These are phyloP conservation scores for Turnix velox DNA, from an alignment of 2,113 vertebrate species.

Conservation along the genomic window DNA sequence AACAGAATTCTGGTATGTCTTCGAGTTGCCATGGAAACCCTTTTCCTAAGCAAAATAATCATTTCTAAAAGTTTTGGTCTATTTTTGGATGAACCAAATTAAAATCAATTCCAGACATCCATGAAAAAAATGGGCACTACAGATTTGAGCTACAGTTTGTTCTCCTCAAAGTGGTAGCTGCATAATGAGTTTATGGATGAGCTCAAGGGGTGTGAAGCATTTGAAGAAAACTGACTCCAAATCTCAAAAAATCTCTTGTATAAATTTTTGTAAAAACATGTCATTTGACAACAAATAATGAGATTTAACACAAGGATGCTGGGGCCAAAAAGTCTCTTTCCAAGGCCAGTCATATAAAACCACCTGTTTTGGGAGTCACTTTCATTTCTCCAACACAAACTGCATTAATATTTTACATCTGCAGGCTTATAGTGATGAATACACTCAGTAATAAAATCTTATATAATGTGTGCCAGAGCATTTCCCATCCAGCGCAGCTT, in stretches of 20 bases:
- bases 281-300: slow-evolving; percentile 1
- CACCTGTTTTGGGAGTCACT: background rate
- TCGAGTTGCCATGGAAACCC: background rate
- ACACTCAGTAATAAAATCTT: background rate
- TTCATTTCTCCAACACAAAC: slow-evolving; percentile 36
- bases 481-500: background rate
- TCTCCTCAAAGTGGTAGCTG: background rate
- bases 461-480: slow-evolving; percentile 2
- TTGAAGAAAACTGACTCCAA: background rate
- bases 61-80: background rate
- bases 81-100: background rate
- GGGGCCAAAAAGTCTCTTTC: slow-evolving; percentile 17
- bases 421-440: background rate
- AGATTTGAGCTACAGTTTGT: background rate
- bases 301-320: slow-evolving; percentile 10
- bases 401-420: slow-evolving; percentile 39
- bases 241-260: slow-evolving; percentile 5
- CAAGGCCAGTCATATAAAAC: background rate
- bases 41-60: background rate
- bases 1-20: background rate
- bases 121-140: background rate
- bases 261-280: slow-evolving; percentile 24
- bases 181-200: background rate
- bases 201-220: background rate
- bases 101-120: background rate